Evolutionary conservation across 2,888 invertebrate genomes (phyloP).

Genomic region (Leucophenga maculata): DNA sequence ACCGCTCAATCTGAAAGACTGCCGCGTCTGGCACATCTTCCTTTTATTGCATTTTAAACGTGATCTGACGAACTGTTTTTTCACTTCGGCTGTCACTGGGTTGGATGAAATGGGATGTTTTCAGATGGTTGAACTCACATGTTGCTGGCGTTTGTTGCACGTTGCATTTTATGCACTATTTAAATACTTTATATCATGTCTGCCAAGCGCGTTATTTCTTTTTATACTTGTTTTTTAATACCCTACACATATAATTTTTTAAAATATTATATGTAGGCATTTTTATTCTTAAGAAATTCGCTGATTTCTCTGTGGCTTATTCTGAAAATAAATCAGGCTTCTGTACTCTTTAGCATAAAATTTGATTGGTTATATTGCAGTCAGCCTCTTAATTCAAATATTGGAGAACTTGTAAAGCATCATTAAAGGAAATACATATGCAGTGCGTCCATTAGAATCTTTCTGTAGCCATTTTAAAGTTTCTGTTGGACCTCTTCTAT

Average conservation of each 20-base stretch:
- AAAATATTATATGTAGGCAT: too few relatives aligned
- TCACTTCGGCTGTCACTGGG: background rate
- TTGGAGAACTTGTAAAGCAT: too few relatives aligned
- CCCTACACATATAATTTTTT: too few relatives aligned
- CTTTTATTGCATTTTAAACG: constrained; percentile 22
- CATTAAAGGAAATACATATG: too few relatives aligned
- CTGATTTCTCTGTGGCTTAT: too few relatives aligned
- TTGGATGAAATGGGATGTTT: background rate
- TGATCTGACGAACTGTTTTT: background rate
- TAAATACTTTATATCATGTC: constrained; percentile 55
- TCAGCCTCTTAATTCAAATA: too few relatives aligned
- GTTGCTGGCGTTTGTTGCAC: constrained; percentile 17
- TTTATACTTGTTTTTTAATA: background rate
- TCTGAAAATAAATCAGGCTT: too few relatives aligned
- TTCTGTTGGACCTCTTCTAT: background rate
- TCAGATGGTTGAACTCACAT: background rate
- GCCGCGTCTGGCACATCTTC: background rate
- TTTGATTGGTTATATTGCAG: too few relatives aligned
- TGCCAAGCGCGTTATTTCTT: constrained; percentile 37
- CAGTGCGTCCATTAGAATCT: too few relatives aligned
- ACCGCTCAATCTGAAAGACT: constrained; percentile 4
- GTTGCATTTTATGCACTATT: constrained; percentile 26
- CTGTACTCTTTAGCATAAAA: too few relatives aligned
- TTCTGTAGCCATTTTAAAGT: too few relatives aligned
- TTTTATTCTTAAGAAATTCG: too few relatives aligned